Evolutionary conservation across 1,140 invertebrate species (phyloP), one percentile per base, ranked within the genome.

Genomic region (Lepidurus apus): DNA sequence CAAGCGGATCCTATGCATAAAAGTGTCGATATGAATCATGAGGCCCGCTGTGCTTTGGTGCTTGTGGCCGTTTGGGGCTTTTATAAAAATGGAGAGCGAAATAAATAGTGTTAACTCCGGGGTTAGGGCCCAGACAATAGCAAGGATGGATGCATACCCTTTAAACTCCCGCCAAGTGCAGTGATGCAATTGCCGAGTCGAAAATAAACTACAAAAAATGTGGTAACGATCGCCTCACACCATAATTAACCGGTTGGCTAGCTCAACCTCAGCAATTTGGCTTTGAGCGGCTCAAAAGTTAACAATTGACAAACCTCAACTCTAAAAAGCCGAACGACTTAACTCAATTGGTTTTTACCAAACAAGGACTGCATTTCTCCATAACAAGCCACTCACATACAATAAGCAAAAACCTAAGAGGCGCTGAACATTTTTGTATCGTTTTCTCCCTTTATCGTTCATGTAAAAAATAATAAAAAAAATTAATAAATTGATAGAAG

Each of bases 11-110:
- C 53, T 65, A 11, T 65, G 53, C 53, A 65, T 65, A 65, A 65
- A 65, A 65, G 53, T 65, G 53, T 65, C 53, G 53, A 65, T 65
- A 65, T 65, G 53, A 65, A 65, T 65, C 53, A 65, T 65, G 53
- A 17, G 53, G 53, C 53, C 53, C 53, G 53, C 53, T 65, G 53
- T 65, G 53, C 21, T 65, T 17, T 65, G 53, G 53, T 65, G 53
- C 13, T 65, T 21, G 53, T 65, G 21, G 53, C 53, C 8, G 53
- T 65, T 65, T 65, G 53, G 4, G 53, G 53, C 53, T 65, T 17
- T 21, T 65, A 65, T 65, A 65, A 65, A 65, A 65, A 65, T n/a
- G 21, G 45, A 47, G 17, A 47, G 45, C 13, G 21, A 65, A 65
- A 65, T 65, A 65, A 65, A 65, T 65, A 65, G 53, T 8, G 53